Conservation (phyloP, 1,140 invertebrate genomes). For the Akabosia matsudoensis region DNA sequence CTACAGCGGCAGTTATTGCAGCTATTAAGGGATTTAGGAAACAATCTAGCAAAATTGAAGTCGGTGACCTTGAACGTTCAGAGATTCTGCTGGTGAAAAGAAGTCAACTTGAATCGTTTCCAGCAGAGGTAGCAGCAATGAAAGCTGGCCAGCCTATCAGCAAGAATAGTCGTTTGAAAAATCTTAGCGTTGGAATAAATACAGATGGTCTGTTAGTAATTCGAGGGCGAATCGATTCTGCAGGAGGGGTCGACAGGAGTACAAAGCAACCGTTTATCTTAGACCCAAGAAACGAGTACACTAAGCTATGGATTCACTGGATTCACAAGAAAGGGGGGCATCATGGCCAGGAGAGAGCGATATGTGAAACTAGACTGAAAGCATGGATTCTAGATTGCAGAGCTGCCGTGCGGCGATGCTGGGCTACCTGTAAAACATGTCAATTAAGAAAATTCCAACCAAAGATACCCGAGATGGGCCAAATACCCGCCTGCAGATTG, state of each 20-base stretch:
- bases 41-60: background rate
- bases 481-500: background rate
- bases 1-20: background rate
- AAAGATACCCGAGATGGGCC: background rate
- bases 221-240: background rate
- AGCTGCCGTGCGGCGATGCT: background rate
- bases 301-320: background rate
- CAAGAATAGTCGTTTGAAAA: background rate
- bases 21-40: background rate
- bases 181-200: background rate
- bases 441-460: background rate
- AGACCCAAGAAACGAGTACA: background rate
- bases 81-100: background rate
- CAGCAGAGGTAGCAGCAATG: background rate
- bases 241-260: background rate
- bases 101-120: background rate
- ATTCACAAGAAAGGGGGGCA: background rate
- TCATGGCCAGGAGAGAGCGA: background rate
- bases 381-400: background rate
- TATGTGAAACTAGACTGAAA: background rate
- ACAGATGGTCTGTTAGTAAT: background rate
- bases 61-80: background rate
- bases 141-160: background rate
- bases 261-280: background rate
- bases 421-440: background rate